phyloP scores from a whole-genome alignment of 2,113 vertebrate species.

The Bubo bubo region DNA sequence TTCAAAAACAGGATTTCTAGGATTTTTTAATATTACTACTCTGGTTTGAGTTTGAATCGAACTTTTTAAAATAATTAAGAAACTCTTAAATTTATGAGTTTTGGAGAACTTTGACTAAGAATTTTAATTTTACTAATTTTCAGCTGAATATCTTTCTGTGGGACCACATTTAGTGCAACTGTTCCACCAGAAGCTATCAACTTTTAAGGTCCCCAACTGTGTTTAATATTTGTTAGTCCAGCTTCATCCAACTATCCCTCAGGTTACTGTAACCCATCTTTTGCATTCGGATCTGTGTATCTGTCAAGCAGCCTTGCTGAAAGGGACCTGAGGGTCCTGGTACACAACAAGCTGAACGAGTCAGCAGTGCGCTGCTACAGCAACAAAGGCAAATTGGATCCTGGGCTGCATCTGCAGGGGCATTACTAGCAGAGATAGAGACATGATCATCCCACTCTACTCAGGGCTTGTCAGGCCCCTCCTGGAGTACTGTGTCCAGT shows the following conservation, averaged over 20 bases:
- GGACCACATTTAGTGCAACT: neutral
- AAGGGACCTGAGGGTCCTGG: neutral
- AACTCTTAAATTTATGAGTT: neutral
- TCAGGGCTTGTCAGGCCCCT: no score
- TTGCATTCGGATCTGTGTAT: neutral
- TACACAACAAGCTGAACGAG: neutral
- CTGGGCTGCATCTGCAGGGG: neutral
- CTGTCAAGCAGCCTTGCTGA: rapidly evolving
- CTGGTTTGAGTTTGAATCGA: neutral
- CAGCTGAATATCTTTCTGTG: neutral
- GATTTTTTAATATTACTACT: neutral
- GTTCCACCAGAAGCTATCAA: neutral
- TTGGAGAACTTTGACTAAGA: neutral
- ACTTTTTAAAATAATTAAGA: neutral
- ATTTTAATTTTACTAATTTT: neutral
- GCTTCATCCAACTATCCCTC: neutral
- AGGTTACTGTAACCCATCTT: neutral
- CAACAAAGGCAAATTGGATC: neutral
- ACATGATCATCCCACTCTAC: neutral
- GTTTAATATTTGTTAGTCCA: neutral
- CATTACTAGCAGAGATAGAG: neutral
- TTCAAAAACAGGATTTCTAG: neutral
- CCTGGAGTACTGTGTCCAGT: neutral
- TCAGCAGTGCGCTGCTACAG: neutral
- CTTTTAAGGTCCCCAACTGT: neutral